phyloP scores from a whole-genome alignment of 2,113 vertebrate genomes.

The Callaeas wilsoni region DNA sequence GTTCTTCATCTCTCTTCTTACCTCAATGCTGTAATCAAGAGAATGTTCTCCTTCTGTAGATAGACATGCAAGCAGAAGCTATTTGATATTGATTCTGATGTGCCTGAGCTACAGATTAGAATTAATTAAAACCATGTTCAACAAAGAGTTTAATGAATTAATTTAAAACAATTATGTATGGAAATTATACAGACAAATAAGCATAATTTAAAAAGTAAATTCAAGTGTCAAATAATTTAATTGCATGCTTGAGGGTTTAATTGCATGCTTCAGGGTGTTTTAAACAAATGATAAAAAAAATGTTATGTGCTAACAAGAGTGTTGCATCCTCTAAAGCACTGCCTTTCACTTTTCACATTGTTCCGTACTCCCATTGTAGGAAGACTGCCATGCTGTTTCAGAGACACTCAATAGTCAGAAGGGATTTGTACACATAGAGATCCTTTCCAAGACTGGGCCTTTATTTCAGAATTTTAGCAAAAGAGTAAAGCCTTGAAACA shows the following conservation, averaged over 20 bases:
- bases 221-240: slow-evolving; percentile 20
- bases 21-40: neutral
- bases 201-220: neutral
- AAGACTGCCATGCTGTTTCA: neutral
- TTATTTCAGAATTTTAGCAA: neutral
- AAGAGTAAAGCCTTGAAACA: neutral
- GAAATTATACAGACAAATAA: slow-evolving; percentile 8
- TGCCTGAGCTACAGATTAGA: neutral
- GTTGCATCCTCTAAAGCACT: neutral
- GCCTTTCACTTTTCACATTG: neutral
- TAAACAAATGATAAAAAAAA: neutral
- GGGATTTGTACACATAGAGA: neutral
- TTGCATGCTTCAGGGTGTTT: neutral
- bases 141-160: slow-evolving; percentile 2
- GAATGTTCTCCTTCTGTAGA: neutral
- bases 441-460: neutral
- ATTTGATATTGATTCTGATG: neutral
- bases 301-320: neutral
- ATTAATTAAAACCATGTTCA: neutral
- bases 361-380: neutral
- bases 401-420: neutral
- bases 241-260: neutral
- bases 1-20: neutral
- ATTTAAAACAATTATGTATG: slow-evolving; percentile 6
- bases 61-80: neutral